Base-by-base conservation (phyloP, 2,797 vertebrate genomes). In the Aselliscus stoliczkanus region DNA sequence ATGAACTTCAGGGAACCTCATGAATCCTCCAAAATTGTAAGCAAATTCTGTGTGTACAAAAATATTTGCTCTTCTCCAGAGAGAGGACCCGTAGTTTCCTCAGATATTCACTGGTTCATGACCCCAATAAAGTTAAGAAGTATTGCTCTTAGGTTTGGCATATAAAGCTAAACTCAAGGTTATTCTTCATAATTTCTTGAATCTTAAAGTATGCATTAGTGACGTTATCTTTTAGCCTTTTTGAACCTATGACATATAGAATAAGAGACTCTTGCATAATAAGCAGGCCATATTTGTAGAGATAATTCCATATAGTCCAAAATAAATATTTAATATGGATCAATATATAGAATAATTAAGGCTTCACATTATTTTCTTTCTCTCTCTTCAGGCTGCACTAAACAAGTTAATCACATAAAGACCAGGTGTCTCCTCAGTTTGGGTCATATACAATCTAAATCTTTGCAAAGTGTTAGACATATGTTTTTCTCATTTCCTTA, bases 401-500 rank as follows among this genome's bases (percentile, higher is more conserved):
- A 82, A n/a, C 10, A 79, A 76, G 29, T 37, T 37, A 89, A 52
- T 87, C 37, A 47, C 42, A 79, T 77, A 72, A 85, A 93, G 54
- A 2, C 6, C 21, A 77, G 2, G 0, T 84, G 3, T 82, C 73
- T 67, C 54, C 64, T 54, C 37, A 47, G 2, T 47, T 52, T 96
- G 67, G 29, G 23, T 47, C 27, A 62, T n/a, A 50, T 4, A 34
- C 31, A 52, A 15, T 39, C 20, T 76, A 81, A 88, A 56, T 73
- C 62, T 93, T 87, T 70, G 34, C 13, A 84, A 42, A 95, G 31
- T 73, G n/a, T 87, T 56, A 93, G 21, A 81, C 47, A 29, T 73
- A 69, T 92, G 0, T 69, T 75, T 95, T 95, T 93, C 9, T 58
- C 21, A 7, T 97, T 79, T 95, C 89, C 25, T 75, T 97, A 99